Percentiles rank a stretch among this genome's conserved stretches.
phyloP scores from a whole-genome alignment of 1,140 invertebrate species.

The Epicauta chinensis region DNA sequence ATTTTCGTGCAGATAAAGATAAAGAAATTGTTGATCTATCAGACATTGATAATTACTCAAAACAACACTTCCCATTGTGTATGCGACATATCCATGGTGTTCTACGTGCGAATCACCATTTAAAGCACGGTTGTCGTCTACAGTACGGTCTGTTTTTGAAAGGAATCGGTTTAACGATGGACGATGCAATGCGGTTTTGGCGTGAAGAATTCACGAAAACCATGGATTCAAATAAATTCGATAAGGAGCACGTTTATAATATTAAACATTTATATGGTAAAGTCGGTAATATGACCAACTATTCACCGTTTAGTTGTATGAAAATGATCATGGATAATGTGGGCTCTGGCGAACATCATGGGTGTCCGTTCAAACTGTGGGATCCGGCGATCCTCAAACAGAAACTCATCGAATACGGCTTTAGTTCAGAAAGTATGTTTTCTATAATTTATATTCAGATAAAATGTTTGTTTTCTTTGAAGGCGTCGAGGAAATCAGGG shows the following conservation, averaged over 20 bases:
- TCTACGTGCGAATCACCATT: conserved; percentile 73
- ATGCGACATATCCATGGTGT: conserved; percentile 85
- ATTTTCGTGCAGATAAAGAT: conserved; percentile 38
- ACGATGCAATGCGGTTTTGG: conserved; percentile 64
- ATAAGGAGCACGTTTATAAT: conserved; percentile 87
- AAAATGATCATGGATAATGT: conserved; percentile 81
- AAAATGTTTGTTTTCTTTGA: conserved; percentile 5
- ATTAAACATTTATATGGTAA: conserved; percentile 94
- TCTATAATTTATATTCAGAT: conserved; percentile 32
- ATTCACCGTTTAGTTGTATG: conserved; percentile 85
- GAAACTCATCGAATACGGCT: conserved; percentile 60
- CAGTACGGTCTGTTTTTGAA: conserved; percentile 95
- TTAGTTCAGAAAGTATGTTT: conserved; percentile 46
- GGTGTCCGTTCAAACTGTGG: conserved; percentile 86
- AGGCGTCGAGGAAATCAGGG: conserved; percentile 45
- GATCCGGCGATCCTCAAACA: conserved; percentile 66
- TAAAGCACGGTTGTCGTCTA: conserved; percentile 81
- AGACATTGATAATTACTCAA: conserved; percentile 63
- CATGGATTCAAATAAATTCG: conserved; percentile 87
- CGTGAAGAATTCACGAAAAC: conserved; percentile 83
- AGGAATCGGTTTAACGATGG: conserved; percentile 49
- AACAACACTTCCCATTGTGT: conserved; percentile 86
- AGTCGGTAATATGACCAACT: conserved; percentile 86
- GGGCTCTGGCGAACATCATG: conserved; percentile 78
- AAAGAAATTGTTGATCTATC: conserved; percentile 39